Base-by-base conservation (phyloP, 2,888 invertebrate species). In the Nomada ruficornis region DNA sequence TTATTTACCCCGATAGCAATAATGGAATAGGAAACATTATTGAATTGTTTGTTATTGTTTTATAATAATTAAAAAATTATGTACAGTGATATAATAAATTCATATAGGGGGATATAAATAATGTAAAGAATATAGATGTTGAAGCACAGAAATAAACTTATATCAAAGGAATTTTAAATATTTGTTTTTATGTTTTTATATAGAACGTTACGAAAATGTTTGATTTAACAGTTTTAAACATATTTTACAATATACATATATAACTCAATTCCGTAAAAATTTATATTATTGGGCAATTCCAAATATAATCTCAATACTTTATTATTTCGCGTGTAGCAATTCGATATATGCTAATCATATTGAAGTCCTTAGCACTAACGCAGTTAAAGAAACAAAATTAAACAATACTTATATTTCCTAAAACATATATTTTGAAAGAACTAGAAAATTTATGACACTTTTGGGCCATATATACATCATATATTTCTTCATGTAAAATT, bases 361-460 rank as follows among this genome's bases (percentile, higher is more conserved):
- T 11, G 47, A 47, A 47, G 15, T 15, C 11, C 11, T 47, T 1
- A 47, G 47, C 47, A 15, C 47, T 47, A 47, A 47, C 4, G 47
- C 47, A 47, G 11, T 47, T 47, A 47, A 67, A 50, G 42, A 74
- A 52, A 42, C 36, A 60, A 47, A 47, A 47, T 47, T 36, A 67
- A 26, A n/a, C 50, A 59, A 4, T n/a, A 59, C 13, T 59, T 26
- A 42, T 42, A 52, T 60, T 60, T 29, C 52, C 13, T 42, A 60
- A 67, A 67, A 69, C 54, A 20, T 63, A 55, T 68, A 47, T 76
- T 76, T 75, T 54, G 36, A 62, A 69, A 62, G n/a, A 68, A 54
- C 15, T 67, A 54, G 47, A 54, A 62, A 11, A 36, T 15, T 50
- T 1, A 60, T 60, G n/a, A 60, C n/a, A 75, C 29, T 42, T 62